Evolutionary conservation across 2,113 vertebrate genomes (phyloP).

Genomic region (Pterophyllum scalare): DNA sequence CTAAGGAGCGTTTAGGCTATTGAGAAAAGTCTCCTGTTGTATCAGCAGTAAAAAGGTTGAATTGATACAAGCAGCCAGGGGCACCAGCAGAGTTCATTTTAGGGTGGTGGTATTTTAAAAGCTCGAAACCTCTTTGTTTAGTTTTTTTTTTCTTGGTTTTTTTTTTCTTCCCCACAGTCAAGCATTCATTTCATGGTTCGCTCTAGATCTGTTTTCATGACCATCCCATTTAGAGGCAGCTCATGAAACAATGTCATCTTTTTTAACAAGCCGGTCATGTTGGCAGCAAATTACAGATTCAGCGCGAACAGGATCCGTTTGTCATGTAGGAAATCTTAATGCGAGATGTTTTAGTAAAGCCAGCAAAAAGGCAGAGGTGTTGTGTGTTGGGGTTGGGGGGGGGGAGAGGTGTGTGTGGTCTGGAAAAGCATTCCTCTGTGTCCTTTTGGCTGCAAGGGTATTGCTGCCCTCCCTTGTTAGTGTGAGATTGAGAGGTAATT

Average conservation of each 20-base stretch:
- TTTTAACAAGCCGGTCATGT: constrained; percentile 20
- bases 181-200: not conserved
- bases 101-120: constrained; percentile 12
- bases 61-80: constrained; percentile 34
- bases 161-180: constrained; percentile 4
- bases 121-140: constrained; percentile 46
- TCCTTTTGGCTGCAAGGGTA: constrained; percentile 67
- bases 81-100: constrained; percentile 31
- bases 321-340: constrained; percentile 39
- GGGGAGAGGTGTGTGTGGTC: constrained; percentile 26
- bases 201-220: constrained; percentile 1
- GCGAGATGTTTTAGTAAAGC: constrained; percentile 41
- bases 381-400: constrained; percentile 11
- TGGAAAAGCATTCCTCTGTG: constrained; percentile 63
- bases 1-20: constrained; percentile 17
- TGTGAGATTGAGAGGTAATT: constrained; percentile 25
- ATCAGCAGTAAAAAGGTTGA: constrained; percentile 26
- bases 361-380: constrained; percentile 28
- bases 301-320: not conserved
- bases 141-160: not conserved
- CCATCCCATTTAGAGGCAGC: constrained; percentile 21
- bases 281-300: not conserved
- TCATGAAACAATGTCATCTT: constrained; percentile 11
- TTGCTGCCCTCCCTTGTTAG: constrained; percentile 56
- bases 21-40: constrained; percentile 49